Conservation (phyloP, 1,140 invertebrate genomes). For the Choristoneura fumiferana region DNA sequence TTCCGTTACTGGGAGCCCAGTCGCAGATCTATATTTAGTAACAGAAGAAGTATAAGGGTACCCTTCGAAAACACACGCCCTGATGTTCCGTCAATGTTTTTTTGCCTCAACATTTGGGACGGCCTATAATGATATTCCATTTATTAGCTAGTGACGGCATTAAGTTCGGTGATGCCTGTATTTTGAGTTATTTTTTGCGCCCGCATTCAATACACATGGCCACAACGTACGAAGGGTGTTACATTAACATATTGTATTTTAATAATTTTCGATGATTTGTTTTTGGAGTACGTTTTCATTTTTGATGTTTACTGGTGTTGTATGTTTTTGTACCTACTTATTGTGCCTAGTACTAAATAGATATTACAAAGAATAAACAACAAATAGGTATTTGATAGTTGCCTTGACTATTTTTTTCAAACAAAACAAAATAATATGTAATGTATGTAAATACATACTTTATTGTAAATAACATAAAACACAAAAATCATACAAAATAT, state of each 20-base stretch:
- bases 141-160: constrained; percentile 39
- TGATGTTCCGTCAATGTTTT: constrained; percentile 39
- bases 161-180: constrained; percentile 30
- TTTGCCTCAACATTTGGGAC: constrained; percentile 40
- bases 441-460: no score
- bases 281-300: no score
- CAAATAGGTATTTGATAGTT: no score
- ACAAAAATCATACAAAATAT: no score
- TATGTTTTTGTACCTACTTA: no score
- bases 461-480: no score
- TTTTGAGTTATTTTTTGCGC: constrained; percentile 44
- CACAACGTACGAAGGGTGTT: constrained; percentile 37
- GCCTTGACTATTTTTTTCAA: no score
- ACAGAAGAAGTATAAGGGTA: constrained; percentile 34
- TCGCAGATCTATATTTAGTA: constrained; percentile 59
- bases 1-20: constrained; percentile 38
- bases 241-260: constrained; percentile 33
- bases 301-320: no score
- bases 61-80: constrained; percentile 36
- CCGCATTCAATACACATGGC: constrained; percentile 46
- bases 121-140: constrained; percentile 48
- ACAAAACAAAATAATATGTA: no score
- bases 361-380: no score
- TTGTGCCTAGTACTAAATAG: no score
- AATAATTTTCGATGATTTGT: constrained; percentile 4